Evolutionary conservation across 2,888 invertebrate genomes (phyloP).

Genomic region (Corythucha ciliata): DNA sequence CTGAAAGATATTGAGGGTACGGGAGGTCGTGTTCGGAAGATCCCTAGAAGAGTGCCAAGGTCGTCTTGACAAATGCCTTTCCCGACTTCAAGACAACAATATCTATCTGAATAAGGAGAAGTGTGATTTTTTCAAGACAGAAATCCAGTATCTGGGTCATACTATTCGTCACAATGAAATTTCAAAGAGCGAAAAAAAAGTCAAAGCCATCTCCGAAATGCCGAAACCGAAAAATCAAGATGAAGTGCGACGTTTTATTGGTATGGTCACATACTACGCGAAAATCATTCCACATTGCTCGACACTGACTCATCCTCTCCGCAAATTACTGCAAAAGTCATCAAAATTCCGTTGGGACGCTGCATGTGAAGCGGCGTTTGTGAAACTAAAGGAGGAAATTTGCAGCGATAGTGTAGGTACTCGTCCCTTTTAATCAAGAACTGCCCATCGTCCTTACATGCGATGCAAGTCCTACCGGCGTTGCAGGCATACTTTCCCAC

Average conservation of each 20-base stretch:
- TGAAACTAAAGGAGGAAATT: conserved; percentile 31
- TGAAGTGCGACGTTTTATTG: conserved; percentile 16
- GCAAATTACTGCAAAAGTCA: conserved; percentile 25
- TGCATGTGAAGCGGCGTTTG: conserved; percentile 30
- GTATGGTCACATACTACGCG: conserved; percentile 18
- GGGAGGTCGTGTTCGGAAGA: neutral
- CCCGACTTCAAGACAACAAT: neutral
- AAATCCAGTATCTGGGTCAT: conserved; percentile 18
- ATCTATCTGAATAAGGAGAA: conserved; percentile 16
- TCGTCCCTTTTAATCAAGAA: conserved; percentile 31
- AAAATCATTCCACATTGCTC: conserved; percentile 20
- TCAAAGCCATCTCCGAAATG: conserved; percentile 19
- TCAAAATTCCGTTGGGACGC: conserved; percentile 28
- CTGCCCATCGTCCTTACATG: conserved; percentile 28
- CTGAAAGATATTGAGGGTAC: no score
- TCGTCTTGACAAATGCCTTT: neutral
- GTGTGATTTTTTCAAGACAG: conserved; percentile 10
- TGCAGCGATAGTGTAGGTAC: conserved; percentile 29
- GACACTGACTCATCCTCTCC: conserved; percentile 26
- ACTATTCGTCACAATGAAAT: conserved; percentile 16
- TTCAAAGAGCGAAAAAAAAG: conserved; percentile 19
- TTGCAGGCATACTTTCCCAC: conserved; percentile 25
- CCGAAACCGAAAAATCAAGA: conserved; percentile 21
- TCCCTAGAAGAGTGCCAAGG: conserved; percentile 6
- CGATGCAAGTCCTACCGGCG: conserved; percentile 26